phyloP scores from a whole-genome alignment of 2,113 vertebrate species.

The Phrynosoma blainvillii region DNA sequence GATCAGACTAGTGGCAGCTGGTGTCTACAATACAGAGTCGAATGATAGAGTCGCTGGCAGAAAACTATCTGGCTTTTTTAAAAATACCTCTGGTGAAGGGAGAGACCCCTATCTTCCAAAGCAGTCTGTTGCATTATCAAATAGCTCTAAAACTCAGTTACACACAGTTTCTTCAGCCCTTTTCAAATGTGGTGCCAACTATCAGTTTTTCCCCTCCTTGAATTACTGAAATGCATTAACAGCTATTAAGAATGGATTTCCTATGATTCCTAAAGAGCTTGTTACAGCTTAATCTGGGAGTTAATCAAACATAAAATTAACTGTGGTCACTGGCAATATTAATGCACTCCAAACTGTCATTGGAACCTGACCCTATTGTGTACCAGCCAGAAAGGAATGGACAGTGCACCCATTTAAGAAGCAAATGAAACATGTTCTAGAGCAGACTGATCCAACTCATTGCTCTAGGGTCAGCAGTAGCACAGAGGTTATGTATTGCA shows the following conservation, averaged over 20 bases:
- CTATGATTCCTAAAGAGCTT: slow-evolving; percentile 30
- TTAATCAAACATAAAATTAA: slow-evolving; percentile 47
- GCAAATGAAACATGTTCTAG: not conserved
- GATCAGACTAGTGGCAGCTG: not conserved
- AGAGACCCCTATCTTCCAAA: not conserved
- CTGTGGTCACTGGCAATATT: slow-evolving; percentile 35
- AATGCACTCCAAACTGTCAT: slow-evolving; percentile 29
- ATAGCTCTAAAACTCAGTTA: slow-evolving; percentile 41
- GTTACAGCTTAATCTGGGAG: slow-evolving; percentile 37
- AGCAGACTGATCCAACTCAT: not conserved
- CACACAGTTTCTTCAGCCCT: slow-evolving; percentile 62
- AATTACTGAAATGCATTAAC: slow-evolving; percentile 43
- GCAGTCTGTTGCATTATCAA: not conserved
- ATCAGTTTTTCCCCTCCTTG: slow-evolving; percentile 26
- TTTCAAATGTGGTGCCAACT: slow-evolving; percentile 60
- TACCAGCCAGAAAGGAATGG: slow-evolving; percentile 19
- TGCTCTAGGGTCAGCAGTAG: not conserved
- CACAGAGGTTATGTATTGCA: not conserved
- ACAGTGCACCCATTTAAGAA: slow-evolving; percentile 23
- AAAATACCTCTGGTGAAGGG: not conserved
- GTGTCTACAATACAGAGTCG: not conserved
- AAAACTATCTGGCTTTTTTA: not conserved
- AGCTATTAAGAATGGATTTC: slow-evolving; percentile 42
- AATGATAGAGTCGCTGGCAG: not conserved
- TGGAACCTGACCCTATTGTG: slow-evolving; percentile 33